Base-by-base conservation (phyloP, 2,797 vertebrate genomes). In the Sebastes matsubarae region DNA sequence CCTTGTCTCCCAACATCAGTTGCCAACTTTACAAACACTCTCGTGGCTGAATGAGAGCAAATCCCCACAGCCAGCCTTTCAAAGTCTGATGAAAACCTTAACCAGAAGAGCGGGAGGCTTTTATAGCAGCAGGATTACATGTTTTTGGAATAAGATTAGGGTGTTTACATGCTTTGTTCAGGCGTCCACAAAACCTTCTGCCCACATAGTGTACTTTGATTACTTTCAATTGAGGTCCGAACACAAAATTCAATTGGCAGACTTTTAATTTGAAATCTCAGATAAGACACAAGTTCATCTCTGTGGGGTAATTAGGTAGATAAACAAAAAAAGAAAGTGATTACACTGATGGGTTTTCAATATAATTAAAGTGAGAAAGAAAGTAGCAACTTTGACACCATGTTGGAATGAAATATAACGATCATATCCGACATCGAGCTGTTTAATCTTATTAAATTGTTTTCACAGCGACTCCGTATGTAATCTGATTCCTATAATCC, bases 211-310 rank as follows among this genome's bases (percentile, higher is more conserved):
- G 5, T 27, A 42, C 57, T 75, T 75, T 72, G 50, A 68, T 46
- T n/a, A 55, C 24, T 52, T 9, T 65, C 18, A 36, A 6, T 13
- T 32, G 13, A 59, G 16, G 36, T 67, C 32, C 4, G 2, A 50
- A 38, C 24, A 68, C 34, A 55, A 14, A 8, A 30, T 64, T 65
- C 13, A 58, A 6, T 32, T 36, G 27, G n/a, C 50, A 34, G 54
- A 59, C 57, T 34, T 81, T 69, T 79, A 32, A 84, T 80, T 74
- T 68, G 25, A 59, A 81, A 63, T 18, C 6, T 29, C n/a, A 59
- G 64, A 79, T 76, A 16, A 63, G 68, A 46, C 13, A 18, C 10
- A 8, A 13, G n/a, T 54, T 61, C 42, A 72, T 80, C 57, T 75
- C 25, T 29, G 9, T 18, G 20, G 24, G 9, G 27, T 75, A 52